Conservation (phyloP, 2,113 vertebrate species). For the Chrysemys picta region DNA sequence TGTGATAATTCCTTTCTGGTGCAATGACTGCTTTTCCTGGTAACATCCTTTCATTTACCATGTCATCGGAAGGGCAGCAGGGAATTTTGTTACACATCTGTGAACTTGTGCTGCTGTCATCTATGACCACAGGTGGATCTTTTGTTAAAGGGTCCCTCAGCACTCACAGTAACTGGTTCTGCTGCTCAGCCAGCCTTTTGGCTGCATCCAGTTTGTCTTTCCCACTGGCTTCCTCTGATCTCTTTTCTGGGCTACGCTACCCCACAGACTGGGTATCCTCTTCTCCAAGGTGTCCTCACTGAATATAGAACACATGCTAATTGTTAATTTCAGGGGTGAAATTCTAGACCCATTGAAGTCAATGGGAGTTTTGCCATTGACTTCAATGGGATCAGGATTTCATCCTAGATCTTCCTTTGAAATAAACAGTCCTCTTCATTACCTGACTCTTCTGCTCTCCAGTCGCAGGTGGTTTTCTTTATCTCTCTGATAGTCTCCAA, state of each 20-base stretch:
- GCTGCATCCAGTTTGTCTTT: background rate
- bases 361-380: background rate
- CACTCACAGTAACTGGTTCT: background rate
- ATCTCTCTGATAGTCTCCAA: background rate
- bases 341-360: background rate
- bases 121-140: background rate
- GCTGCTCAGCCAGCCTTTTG: background rate
- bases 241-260: background rate
- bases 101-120: background rate
- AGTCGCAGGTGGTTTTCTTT: background rate
- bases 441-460: background rate
- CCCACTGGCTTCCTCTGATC: background rate
- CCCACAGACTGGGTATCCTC: background rate
- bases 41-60: background rate
- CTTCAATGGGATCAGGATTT: background rate
- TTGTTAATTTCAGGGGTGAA: background rate
- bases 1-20: background rate
- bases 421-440: background rate
- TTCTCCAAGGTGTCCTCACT: background rate
- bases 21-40: background rate
- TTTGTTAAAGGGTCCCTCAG: background rate
- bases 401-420: background rate
- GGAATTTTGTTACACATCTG: background rate
- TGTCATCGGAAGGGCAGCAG: background rate
- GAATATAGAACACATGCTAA: background rate